Conservation (phyloP, 2,113 vertebrate genomes). For the Aspidoscelis tigris region DNA sequence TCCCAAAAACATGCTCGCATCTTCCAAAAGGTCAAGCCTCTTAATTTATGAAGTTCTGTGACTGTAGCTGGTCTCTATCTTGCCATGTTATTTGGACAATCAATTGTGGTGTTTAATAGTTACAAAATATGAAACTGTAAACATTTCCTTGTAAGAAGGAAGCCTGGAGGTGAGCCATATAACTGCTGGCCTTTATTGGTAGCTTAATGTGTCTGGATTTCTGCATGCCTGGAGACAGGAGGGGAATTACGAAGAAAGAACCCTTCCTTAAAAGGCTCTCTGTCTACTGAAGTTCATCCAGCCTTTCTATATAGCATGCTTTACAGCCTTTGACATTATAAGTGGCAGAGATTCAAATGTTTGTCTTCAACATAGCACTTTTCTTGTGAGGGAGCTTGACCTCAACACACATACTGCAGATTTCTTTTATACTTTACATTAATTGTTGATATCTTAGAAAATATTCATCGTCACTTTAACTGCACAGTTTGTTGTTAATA, state of each 20-base stretch:
- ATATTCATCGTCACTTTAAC: not conserved
- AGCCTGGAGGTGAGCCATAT: slow-evolving; percentile 40
- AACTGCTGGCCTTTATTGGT: slow-evolving; percentile 62
- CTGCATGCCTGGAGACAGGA: not conserved
- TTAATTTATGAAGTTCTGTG: slow-evolving; percentile 54
- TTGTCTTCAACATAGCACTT: not conserved
- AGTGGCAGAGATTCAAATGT: not conserved
- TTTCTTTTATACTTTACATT: not conserved
- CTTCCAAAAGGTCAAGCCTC: slow-evolving; percentile 67
- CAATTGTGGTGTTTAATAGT: slow-evolving; percentile 68
- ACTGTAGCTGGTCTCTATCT: slow-evolving; percentile 51
- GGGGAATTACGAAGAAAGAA: not conserved
- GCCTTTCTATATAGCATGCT: not conserved
- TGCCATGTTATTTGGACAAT: slow-evolving; percentile 61
- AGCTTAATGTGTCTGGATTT: slow-evolving; percentile 40
- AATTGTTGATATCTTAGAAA: not conserved
- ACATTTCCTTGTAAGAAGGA: slow-evolving; percentile 66
- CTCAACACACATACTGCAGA: not conserved
- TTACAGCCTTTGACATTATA: no score
- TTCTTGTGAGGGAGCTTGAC: not conserved
- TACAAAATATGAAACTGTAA: slow-evolving; percentile 67
- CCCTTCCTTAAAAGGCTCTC: slow-evolving; percentile 63
- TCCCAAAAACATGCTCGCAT: slow-evolving; percentile 51
- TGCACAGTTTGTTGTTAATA: not conserved
- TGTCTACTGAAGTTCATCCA: slow-evolving; percentile 38